Percentiles rank a stretch among this genome's conserved stretches.
Conservation (phyloP, 2,888 invertebrate species). For the Spilarctia lutea region DNA sequence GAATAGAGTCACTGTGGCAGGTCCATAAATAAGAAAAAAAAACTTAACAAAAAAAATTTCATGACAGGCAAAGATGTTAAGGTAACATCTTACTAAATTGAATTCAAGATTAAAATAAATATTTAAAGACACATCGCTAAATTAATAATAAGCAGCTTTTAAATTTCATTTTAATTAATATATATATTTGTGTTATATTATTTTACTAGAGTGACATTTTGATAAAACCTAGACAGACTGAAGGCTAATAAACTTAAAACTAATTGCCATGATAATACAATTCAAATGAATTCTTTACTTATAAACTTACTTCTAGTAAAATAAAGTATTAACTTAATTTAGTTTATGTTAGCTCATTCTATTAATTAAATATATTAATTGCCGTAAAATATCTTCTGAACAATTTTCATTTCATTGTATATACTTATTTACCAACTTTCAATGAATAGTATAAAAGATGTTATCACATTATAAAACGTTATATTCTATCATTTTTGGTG, state of each 20-base stretch:
- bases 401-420: too few species aligned
- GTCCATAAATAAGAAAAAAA: too few species aligned
- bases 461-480: too few species aligned
- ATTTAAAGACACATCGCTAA: background rate
- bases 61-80: background rate
- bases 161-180: too few species aligned
- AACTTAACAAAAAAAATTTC: background rate
- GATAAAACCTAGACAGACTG: background rate
- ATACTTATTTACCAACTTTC: too few species aligned
- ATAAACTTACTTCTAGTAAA: background rate
- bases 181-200: background rate
- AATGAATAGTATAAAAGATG: too few species aligned
- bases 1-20: too few species aligned
- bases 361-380: background rate
- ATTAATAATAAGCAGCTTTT: background rate
- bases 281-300: background rate
- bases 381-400: background rate
- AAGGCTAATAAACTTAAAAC: slow-evolving; percentile 1
- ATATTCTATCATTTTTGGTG: too few species aligned
- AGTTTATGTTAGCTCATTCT: background rate
- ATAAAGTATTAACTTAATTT: too few species aligned
- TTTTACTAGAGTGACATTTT: background rate
- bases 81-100: background rate
- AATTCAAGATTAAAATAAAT: background rate
- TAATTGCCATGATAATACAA: slow-evolving; percentile 8